Conservation (phyloP, 37 sponge, comb jelly and placozoan species). For the Haliclona indistincta region DNA sequence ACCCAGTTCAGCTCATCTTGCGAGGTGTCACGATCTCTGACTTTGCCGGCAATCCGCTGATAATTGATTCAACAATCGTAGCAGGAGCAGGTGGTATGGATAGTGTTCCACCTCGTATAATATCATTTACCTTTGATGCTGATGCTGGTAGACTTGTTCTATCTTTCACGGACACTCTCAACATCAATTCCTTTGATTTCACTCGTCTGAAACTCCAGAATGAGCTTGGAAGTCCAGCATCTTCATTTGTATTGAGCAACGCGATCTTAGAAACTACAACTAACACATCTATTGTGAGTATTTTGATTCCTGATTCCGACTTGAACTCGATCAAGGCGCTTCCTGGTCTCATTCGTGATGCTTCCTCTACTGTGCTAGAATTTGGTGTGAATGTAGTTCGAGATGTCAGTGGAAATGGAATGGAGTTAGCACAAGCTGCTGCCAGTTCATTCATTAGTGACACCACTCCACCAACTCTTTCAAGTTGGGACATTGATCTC, state of each 20-base stretch:
- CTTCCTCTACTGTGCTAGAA: conserved; percentile 24
- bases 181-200: conserved; percentile 35
- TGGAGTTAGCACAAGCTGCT: conserved; percentile 2
- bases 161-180: conserved; percentile 55
- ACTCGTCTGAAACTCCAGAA: conserved; percentile 34
- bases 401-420: conserved; percentile 57
- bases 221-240: neutral
- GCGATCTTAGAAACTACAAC: conserved; percentile 49
- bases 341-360: conserved; percentile 34
- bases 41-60: conserved; percentile 39
- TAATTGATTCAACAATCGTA: conserved; percentile 1
- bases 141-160: conserved; percentile 52
- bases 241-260: conserved; percentile 23
- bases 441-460: conserved; percentile 36
- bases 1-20: conserved; percentile 33
- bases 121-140: conserved; percentile 37
- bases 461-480: conserved; percentile 42
- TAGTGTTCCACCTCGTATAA: conserved; percentile 44
- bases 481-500: conserved; percentile 32
- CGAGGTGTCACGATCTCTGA: conserved; percentile 48
- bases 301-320: conserved; percentile 54
- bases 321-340: conserved; percentile 72
- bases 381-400: conserved; percentile 36
- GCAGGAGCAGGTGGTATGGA: conserved; percentile 31
- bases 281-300: conserved; percentile 45